phyloP scores from a whole-genome alignment of 2,797 vertebrate genomes.

The Enteromius viviparus region DNA sequence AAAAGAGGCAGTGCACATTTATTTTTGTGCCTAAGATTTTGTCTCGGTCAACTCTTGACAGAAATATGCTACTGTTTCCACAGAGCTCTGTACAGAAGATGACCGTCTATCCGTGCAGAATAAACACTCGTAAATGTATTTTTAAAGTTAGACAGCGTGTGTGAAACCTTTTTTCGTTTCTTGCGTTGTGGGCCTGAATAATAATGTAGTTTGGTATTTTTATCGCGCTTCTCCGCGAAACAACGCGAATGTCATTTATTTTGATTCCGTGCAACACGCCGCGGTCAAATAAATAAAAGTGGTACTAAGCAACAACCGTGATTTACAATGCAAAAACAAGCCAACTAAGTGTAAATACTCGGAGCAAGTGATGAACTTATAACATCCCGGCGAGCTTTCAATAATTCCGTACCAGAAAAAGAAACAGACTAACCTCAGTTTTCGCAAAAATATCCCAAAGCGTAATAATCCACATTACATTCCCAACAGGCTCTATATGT shows the following conservation, averaged over 20 bases:
- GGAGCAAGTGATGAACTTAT: constrained; percentile 44
- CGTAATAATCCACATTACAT: constrained; percentile 71
- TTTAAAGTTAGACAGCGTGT: background rate
- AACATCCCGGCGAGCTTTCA: constrained; percentile 6
- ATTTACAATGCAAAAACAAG: constrained; percentile 12
- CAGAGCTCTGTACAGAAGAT: background rate
- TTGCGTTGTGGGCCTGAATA: background rate
- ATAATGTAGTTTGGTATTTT: background rate
- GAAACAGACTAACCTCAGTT: constrained; percentile 74
- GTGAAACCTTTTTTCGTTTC: background rate
- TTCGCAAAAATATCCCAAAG: constrained; percentile 68
- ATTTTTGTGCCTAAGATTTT: background rate
- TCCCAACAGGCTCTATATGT: constrained; percentile 61
- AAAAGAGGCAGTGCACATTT: background rate
- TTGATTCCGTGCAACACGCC: background rate
- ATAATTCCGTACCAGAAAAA: constrained; percentile 1
- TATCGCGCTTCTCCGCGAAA: background rate
- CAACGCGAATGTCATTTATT: background rate
- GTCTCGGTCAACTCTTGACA: constrained; percentile 3
- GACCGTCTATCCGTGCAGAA: background rate
- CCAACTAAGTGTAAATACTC: background rate
- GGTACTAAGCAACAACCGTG: background rate
- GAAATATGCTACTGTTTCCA: background rate
- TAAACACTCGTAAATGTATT: background rate
- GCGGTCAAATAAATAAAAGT: background rate